Base-by-base conservation (phyloP, 2,113 vertebrate genomes). In the Chionodraco myersi region DNA sequence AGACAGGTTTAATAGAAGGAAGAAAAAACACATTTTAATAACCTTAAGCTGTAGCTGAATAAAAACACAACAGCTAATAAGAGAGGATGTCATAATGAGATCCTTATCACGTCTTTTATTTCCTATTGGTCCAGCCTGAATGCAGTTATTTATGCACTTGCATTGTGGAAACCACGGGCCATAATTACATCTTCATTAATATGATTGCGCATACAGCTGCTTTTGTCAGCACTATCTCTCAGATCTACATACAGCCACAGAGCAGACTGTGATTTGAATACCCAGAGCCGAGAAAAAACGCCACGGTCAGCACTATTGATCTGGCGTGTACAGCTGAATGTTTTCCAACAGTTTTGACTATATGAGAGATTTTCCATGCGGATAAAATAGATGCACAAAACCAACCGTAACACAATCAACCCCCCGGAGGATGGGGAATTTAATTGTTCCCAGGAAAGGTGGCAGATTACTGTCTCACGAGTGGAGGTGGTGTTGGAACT, bases 201-300 rank as follows among this genome's bases (percentile, higher is more conserved):
- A 88, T 83, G 84, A 90, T 70, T 86, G 77, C 30, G 54, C 76
- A 78, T 76, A 79, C 48, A 63, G 66, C 82, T 84, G 88, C 84
- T 89, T 92, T 91, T 89, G 87, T 92, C 89, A 89, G 91, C 88
- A 80, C 73, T 77, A 90, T 93, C 89, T 77, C 69, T 53, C 47
- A 74, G 70, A 91, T 89, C 88, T 79, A 72, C 23, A 77, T 67
- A 65, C 53, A 82, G 81, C 72, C 77, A 70, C 54, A 49, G 75
- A 86, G 74, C 71, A 72, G 78, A 84, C 53, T 36, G 21, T 72
- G 86, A 87, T 85, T 80, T 79, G 85, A 89, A 88, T 91, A 86
- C 63, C 56, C 73, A 51, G 67, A 60, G 79, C 61, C 69, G 75
- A 81, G 68, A 85, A 91, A 86, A 71, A 86, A 71, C 58, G n/a